Conservation (phyloP, 2,888 invertebrate genomes). For the Acronicta psi region DNA sequence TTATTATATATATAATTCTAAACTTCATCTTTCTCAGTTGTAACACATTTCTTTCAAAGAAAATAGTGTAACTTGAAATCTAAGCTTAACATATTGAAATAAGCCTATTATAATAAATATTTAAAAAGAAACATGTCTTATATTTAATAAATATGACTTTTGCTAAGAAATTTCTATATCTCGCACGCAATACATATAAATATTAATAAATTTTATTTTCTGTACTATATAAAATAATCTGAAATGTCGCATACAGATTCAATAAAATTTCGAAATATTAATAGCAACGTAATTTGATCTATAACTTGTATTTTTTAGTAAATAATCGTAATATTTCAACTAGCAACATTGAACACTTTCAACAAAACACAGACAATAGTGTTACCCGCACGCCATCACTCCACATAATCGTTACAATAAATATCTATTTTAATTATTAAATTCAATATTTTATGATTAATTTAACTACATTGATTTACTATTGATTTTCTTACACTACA, state of each 20-base stretch:
- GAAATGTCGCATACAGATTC: slow-evolving; percentile 18
- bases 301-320: slow-evolving; percentile 51
- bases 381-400: slow-evolving; percentile 73
- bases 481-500: slow-evolving; percentile 51
- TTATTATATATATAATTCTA: slow-evolving; percentile 19
- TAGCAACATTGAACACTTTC: slow-evolving; percentile 61
- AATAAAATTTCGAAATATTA: slow-evolving; percentile 53
- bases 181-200: slow-evolving; percentile 35
- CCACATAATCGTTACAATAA: slow-evolving; percentile 53
- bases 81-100: slow-evolving; percentile 18
- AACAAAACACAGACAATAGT: slow-evolving; percentile 66
- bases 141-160: slow-evolving; percentile 45
- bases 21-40: slow-evolving; percentile 15
- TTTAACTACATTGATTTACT: slow-evolving; percentile 62
- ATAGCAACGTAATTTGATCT: slow-evolving; percentile 52
- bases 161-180: slow-evolving; percentile 43
- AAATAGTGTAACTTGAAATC: slow-evolving; percentile 35
- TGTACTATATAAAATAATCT: slow-evolving; percentile 38
- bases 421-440: slow-evolving; percentile 65
- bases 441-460: slow-evolving; percentile 69
- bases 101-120: slow-evolving; percentile 39
- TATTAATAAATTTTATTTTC: slow-evolving; percentile 35
- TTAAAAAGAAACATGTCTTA: slow-evolving; percentile 47
- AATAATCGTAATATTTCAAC: slow-evolving; percentile 57
- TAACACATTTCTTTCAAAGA: slow-evolving; percentile 47